Conservation (phyloP, 2,888 invertebrate species). For the Zygogramma bicolorata region DNA sequence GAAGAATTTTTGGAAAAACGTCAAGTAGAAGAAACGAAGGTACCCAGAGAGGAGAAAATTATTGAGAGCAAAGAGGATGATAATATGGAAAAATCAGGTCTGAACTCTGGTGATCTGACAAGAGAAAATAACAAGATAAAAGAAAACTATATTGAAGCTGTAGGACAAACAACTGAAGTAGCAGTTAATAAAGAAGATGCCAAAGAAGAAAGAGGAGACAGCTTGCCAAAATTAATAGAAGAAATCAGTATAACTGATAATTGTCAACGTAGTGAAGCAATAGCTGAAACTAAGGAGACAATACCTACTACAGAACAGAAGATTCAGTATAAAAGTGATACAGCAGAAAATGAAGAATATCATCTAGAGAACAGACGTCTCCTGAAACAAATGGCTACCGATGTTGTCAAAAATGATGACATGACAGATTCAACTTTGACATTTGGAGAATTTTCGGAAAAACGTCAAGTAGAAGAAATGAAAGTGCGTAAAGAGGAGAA, state of each 20-base stretch:
- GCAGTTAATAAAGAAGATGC: background rate
- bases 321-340: background rate
- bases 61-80: no score
- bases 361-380: background rate
- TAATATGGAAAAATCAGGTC: background rate
- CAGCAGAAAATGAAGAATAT: background rate
- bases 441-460: constrained; percentile 37
- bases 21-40: background rate
- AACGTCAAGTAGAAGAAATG: background rate
- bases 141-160: background rate
- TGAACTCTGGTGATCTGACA: background rate
- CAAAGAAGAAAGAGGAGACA: background rate
- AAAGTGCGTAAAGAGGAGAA: background rate
- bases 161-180: background rate
- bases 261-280: background rate
- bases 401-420: constrained; percentile 19
- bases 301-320: background rate
- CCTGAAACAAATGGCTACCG: constrained; percentile 22
- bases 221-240: background rate
- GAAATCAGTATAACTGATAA: background rate
- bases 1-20: constrained; percentile 35
- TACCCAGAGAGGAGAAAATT: no score
- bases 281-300: background rate
- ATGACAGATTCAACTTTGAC: constrained; percentile 29
- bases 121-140: background rate